Evolutionary conservation across 2,113 vertebrate species (phyloP), one percentile per base, ranked within the genome.

Genomic region (Gymnarchus niloticus): DNA sequence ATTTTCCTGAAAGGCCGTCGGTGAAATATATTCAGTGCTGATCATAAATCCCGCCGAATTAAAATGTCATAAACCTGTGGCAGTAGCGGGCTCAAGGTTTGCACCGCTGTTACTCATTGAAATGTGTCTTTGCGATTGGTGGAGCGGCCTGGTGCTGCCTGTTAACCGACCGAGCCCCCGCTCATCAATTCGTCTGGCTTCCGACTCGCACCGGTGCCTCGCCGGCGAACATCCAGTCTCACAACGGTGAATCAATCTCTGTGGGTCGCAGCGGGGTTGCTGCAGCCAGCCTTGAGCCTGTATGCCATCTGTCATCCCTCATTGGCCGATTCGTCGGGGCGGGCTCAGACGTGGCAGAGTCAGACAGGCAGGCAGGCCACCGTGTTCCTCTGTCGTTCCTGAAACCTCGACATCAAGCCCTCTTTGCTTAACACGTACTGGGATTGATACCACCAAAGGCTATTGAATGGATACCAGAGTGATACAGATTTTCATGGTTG

Each of bases 221-320:
- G 25, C 52, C 21, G 51, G 61, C 4, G 56, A 84, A 41, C 56
- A 80, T 77, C 81, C 84, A 46, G 37, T 84, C 48, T 9, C 10
- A 76, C 46, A 80, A 52, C 2, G 17, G 54, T 14, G 51, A 8
- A 56, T 84, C 86, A 78, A 87, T 90, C 84, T 90, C 88, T 87
- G 77, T 86, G 73, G 86, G 87, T 90, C 84, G 85, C 83, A 88
- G 87, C 85, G 86, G 73, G 83, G 84, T 56, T 84, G 81, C 81
- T 83, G 23, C 61, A 49, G 82, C 80, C 85, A 86, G 81, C 80
- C 85, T 85, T 81, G 65, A 90, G 90, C 89, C 91, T 91, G 88
- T 88, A 59, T 49, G 90, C 89, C 89, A 87, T 90, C 90, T 92
- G 90, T 89, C 83, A 84, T 81, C 61, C 12, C 83, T 81, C 59